Percentiles rank a stretch among this genome's conserved stretches.
phyloP scores from a whole-genome alignment of 2,113 vertebrate genomes.

The Struthio camelus region DNA sequence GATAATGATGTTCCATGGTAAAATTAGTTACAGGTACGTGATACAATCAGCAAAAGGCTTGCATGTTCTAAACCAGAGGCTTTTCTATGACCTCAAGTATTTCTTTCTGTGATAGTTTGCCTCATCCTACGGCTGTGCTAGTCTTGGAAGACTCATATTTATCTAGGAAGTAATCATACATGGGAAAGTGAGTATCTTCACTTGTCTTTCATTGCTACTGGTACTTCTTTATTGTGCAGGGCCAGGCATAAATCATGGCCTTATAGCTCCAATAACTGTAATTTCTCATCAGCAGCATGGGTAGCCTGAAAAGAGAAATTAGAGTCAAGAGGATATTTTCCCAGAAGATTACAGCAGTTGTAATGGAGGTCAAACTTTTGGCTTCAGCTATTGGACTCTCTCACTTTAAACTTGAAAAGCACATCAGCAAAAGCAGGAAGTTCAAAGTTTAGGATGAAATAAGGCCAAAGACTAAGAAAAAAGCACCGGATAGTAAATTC shows the following conservation, averaged over 20 bases:
- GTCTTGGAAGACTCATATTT: neutral
- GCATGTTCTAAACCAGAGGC: neutral
- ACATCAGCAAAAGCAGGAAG: conserved; percentile 33
- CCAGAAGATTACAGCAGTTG: conserved; percentile 56
- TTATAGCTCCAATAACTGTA: conserved; percentile 18
- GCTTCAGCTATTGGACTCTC: conserved; percentile 51
- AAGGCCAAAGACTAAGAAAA: conserved; percentile 30
- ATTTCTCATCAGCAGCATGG: conserved; percentile 37
- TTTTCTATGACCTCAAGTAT: neutral
- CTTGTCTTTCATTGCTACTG: conserved; percentile 34
- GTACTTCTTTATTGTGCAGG: neutral
- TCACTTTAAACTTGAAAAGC: conserved; percentile 31
- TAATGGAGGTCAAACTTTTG: conserved; percentile 64
- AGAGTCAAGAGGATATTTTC: conserved; percentile 63
- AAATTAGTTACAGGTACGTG: neutral
- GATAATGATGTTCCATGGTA: neutral
- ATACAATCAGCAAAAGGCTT: neutral
- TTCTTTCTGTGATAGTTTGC: neutral
- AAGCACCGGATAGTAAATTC: neutral
- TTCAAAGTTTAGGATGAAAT: conserved; percentile 57
- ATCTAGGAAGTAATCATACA: neutral
- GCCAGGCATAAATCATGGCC: conserved; percentile 41
- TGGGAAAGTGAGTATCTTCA: neutral
- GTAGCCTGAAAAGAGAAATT: conserved; percentile 51
- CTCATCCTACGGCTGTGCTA: neutral